These are phyloP conservation scores for Porites divaricata DNA, from an alignment of 92 coral and sea anemone genomes.

Conservation along the genomic window DNA sequence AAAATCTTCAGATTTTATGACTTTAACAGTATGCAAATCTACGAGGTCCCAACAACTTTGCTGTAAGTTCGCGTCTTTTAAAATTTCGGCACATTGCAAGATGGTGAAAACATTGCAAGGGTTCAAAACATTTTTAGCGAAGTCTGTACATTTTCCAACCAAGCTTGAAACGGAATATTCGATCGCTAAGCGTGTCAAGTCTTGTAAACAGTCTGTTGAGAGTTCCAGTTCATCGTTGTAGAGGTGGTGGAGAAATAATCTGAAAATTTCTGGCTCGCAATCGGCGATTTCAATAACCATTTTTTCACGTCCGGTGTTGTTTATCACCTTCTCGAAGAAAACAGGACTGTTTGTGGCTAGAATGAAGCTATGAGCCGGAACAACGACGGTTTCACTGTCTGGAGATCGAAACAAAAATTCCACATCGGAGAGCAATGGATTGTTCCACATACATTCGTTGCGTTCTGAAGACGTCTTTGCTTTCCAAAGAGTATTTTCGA, in stretches of 20 bases:
- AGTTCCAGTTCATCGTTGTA: conserved; percentile 78
- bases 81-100: conserved; percentile 63
- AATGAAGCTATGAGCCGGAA: conserved; percentile 84
- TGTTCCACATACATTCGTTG: conserved; percentile 66
- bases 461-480: conserved; percentile 50
- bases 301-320: conserved; percentile 50
- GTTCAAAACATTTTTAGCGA: conserved; percentile 67
- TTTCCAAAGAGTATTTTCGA: neutral
- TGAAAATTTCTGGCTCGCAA: conserved; percentile 76
- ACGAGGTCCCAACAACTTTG: conserved; percentile 76
- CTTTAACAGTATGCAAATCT: conserved; percentile 66
- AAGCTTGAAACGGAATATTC: conserved; percentile 77
- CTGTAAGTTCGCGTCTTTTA: conserved; percentile 67
- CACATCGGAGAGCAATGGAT: conserved; percentile 58
- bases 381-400: conserved; percentile 18
- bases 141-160: conserved; percentile 62
- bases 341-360: conserved; percentile 88
- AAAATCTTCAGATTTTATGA: conserved; percentile 63
- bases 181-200: conserved; percentile 73
- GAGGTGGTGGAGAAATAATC: conserved; percentile 74
- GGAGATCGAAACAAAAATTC: conserved; percentile 49
- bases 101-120: conserved; percentile 67
- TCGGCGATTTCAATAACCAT: conserved; percentile 68
- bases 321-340: conserved; percentile 79
- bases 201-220: conserved; percentile 59